phyloP scores from a whole-genome alignment of 1,140 invertebrate genomes.

The Drosophila fuyamai region DNA sequence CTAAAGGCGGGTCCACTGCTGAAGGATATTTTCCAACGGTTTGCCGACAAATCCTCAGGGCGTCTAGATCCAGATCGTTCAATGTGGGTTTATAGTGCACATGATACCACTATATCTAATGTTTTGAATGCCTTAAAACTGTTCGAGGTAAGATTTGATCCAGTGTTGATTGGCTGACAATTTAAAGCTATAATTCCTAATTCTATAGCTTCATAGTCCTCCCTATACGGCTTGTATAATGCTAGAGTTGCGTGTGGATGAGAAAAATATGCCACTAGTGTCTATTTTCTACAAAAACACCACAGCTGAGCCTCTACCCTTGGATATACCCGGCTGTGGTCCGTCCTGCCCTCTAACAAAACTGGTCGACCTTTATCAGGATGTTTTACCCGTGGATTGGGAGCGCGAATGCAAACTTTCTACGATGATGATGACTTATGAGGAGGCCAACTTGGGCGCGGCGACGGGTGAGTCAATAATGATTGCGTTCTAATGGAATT shows the following conservation, averaged over 20 bases:
- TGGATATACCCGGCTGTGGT: conserved; percentile 87
- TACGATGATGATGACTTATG: conserved; percentile 79
- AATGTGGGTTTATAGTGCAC: conserved; percentile 91
- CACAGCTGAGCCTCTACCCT: conserved; percentile 85
- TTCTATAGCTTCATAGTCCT: conserved; percentile 87
- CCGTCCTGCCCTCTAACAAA: conserved; percentile 86
- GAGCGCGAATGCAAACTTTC: conserved; percentile 86
- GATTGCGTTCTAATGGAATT: not conserved
- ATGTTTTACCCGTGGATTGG: conserved; percentile 86
- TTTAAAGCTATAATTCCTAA: not conserved
- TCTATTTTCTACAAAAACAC: conserved; percentile 89
- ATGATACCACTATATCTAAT: conserved; percentile 93
- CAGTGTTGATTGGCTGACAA: not conserved
- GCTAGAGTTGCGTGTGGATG: conserved; percentile 88
- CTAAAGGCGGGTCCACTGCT: conserved; percentile 88
- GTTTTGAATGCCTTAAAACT: conserved; percentile 90
- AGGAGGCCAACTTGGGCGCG: conserved; percentile 76
- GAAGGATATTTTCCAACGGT: conserved; percentile 87
- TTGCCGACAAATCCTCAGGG: conserved; percentile 85
- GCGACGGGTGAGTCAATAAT: conserved; percentile 67
- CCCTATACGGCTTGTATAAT: conserved; percentile 90
- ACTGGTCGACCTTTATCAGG: conserved; percentile 86
- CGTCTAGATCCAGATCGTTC: conserved; percentile 86
- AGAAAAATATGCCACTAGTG: conserved; percentile 75
- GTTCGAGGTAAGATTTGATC: conserved; percentile 86